Percentiles rank a stretch among this genome's conserved stretches.
These are phyloP conservation scores for Heliconius hermathena DNA, from an alignment of 1,140 invertebrate genomes.

Conservation along the genomic window DNA sequence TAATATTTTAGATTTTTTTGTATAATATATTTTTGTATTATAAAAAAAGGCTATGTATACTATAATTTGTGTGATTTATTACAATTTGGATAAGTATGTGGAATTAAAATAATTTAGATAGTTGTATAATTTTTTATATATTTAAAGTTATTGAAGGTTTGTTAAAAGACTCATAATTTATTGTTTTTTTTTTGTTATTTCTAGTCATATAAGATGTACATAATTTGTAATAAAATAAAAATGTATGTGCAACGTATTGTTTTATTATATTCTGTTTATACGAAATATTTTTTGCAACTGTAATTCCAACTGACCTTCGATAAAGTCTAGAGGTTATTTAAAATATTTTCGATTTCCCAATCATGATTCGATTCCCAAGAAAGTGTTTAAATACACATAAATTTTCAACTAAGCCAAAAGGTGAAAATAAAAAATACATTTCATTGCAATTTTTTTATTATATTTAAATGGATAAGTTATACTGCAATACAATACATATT, in stretches of 20 bases:
- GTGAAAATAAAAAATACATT: no score
- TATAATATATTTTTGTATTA: not conserved
- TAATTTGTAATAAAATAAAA: conserved; percentile 12
- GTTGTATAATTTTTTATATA: not conserved
- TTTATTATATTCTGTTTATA: not conserved
- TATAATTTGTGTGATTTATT: not conserved
- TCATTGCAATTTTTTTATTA: no score
- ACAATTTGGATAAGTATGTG: not conserved
- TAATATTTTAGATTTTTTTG: not conserved
- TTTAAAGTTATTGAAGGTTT: conserved; percentile 23
- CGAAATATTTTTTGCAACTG: no score
- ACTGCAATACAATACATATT: not conserved
- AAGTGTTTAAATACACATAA: no score
- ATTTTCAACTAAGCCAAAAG: no score
- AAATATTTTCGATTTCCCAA: no score
- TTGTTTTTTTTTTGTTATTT: conserved; percentile 16
- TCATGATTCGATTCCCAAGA: no score
- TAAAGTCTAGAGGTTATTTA: no score
- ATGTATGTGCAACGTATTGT: not conserved
- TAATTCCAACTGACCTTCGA: no score
- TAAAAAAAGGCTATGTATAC: not conserved
- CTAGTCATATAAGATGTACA: conserved; percentile 25
- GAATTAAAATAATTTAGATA: not conserved
- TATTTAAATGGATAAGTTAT: not conserved
- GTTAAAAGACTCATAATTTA: conserved; percentile 25